Evolutionary conservation across 2,888 invertebrate genomes (phyloP).

Genomic region (Blastobasis adustella): DNA sequence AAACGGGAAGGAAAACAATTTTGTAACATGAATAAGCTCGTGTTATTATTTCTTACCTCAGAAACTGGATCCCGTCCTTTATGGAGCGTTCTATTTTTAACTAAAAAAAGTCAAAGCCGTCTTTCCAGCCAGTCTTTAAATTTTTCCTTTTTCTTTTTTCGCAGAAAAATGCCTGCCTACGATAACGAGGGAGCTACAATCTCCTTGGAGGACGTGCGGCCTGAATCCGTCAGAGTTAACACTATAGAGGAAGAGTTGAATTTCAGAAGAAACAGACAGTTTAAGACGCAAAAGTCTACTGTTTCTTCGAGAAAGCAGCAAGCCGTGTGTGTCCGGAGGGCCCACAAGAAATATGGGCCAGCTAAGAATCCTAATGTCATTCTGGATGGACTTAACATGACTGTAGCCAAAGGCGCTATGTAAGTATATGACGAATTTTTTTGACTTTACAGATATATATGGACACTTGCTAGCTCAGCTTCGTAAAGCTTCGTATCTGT

Average conservation of each 20-base stretch:
- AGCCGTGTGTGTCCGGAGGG: conserved; percentile 88
- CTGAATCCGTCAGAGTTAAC: conserved; percentile 40
- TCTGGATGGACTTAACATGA: conserved; percentile 92
- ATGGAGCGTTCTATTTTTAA: too few relatives aligned
- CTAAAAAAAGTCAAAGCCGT: too few relatives aligned
- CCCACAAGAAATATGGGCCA: conserved; percentile 89
- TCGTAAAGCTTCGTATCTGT: too few relatives aligned
- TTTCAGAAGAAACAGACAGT: conserved; percentile 40
- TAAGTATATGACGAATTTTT: conserved; percentile 61
- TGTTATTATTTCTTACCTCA: too few relatives aligned
- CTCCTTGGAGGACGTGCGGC: conserved; percentile 61
- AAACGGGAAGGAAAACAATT: too few relatives aligned
- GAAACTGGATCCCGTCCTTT: too few relatives aligned
- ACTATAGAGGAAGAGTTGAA: conserved; percentile 48
- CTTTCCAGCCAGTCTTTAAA: neutral
- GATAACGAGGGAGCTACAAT: conserved; percentile 67
- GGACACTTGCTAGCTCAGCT: too few relatives aligned
- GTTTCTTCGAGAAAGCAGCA: conserved; percentile 83
- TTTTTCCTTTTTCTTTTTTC: conserved; percentile 13
- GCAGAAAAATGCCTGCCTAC: conserved; percentile 62
- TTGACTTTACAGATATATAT: too few relatives aligned
- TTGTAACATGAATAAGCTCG: too few relatives aligned
- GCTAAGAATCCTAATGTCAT: conserved; percentile 87
- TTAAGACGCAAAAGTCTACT: conserved; percentile 80
- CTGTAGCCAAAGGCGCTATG: conserved; percentile 92